Evolutionary conservation across 2,113 vertebrate species (phyloP), one percentile per base, ranked within the genome.

Genomic region (Amia ocellicauda): DNA sequence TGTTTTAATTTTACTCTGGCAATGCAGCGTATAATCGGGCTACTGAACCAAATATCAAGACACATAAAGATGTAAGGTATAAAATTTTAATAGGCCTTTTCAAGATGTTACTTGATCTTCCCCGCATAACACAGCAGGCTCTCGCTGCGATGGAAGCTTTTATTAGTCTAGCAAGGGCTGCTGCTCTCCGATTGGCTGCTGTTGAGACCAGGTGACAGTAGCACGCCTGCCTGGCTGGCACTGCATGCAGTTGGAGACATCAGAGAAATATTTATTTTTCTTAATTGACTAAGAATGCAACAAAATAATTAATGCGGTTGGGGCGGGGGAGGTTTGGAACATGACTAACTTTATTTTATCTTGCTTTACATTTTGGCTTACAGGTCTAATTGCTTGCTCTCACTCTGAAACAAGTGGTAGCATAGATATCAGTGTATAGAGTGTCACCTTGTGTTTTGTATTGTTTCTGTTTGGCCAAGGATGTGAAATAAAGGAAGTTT

Each of bases 11-110:
- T 36, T 36, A 36, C 4, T 36, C 4, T 36, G 31, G 31, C 31
- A 68, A 57, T 66, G 59, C 40, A 28, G 42, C 63, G 58, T 70
- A 43, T 54, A 52, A 55, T 62, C 23, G 17, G 54, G 47, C 45
- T 22, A 42, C 31, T 27, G 56, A 59, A 45, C 42, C 42, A 19
- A 49, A 52, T 55, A 53, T 63, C 28, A 10, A 5, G 40, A 27
- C 54, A 53, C 55, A 23, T 62, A 62, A 47, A 40, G 55, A 59
- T 29, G 45, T 11, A 11, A 31, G 41, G 3, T 51, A 63, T 63
- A 42, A 69, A 53, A 63, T 62, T 60, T 64, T 64, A 59, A 69
- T 68, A 59, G 40, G 8, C 29, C 8, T 29, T 23, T 52, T 70
- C 63, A 43, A 54, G 42, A 13, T 23, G 43, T 29, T 29, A 62